phyloP scores from a whole-genome alignment of 2,113 vertebrate species.

The Aphelocoma coerulescens region DNA sequence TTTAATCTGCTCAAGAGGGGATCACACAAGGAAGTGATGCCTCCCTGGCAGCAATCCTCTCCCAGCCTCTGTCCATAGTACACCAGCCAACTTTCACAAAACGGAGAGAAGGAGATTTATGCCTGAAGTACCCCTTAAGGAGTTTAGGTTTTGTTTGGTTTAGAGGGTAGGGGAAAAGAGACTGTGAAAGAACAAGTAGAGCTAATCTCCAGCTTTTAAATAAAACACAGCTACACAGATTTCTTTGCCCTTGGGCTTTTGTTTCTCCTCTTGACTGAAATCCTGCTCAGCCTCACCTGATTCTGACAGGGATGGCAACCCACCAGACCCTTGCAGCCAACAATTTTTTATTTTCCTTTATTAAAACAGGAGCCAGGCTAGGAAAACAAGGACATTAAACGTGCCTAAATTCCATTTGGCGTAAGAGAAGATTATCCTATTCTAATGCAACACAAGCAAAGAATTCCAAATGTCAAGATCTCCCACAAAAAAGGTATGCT shows the following conservation, averaged over 20 bases:
- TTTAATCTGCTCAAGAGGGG: constrained; percentile 52
- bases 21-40: constrained; percentile 37
- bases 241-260: constrained; percentile 53
- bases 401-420: constrained; percentile 47
- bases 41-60: constrained; percentile 16
- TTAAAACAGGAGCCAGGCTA: background rate
- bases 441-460: constrained; percentile 33
- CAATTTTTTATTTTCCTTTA: constrained; percentile 12
- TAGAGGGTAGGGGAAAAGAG: constrained; percentile 32
- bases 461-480: constrained; percentile 39
- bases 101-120: constrained; percentile 52
- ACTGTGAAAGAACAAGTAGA: constrained; percentile 51
- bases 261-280: constrained; percentile 53
- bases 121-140: constrained; percentile 54
- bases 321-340: constrained; percentile 26
- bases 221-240: constrained; percentile 39
- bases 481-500: background rate
- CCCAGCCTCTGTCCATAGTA: background rate
- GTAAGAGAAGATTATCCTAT: constrained; percentile 48
- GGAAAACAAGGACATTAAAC: constrained; percentile 2
- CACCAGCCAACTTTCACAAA: constrained; percentile 48
- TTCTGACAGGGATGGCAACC: constrained; percentile 43
- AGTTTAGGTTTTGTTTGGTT: constrained; percentile 63
- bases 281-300: constrained; percentile 56
- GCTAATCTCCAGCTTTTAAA: constrained; percentile 56